Evolutionary conservation across 2,888 invertebrate species (phyloP).

Genomic region (Nomada flava): DNA sequence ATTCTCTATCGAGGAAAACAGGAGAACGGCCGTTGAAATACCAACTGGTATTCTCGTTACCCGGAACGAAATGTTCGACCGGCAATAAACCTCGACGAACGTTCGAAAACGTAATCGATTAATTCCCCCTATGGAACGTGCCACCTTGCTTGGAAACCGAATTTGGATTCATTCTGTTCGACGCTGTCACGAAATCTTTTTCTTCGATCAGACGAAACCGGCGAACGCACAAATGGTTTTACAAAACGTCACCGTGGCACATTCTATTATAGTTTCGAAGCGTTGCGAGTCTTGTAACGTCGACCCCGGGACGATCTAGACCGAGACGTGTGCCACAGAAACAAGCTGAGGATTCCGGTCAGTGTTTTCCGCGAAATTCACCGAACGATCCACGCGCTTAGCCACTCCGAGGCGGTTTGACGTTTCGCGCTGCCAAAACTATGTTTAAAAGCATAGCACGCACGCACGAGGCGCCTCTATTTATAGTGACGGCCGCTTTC

Average conservation of each 20-base stretch:
- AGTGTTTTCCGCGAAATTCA: slow-evolving; percentile 51
- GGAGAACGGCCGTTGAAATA: not conserved
- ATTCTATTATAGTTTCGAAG: not conserved
- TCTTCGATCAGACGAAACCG: no score
- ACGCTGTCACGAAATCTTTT: not conserved
- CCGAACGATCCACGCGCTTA: slow-evolving; percentile 77
- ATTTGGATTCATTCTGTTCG: not conserved
- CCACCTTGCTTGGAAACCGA: not conserved
- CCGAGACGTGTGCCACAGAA: no score
- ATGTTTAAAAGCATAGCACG: slow-evolving; percentile 82
- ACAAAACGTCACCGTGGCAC: not conserved
- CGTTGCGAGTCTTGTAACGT: no score
- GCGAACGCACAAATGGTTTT: not conserved
- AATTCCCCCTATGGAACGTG: not conserved
- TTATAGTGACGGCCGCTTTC: slow-evolving; percentile 78
- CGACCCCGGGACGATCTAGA: not conserved
- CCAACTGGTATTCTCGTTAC: slow-evolving; percentile 1
- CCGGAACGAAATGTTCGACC: not conserved
- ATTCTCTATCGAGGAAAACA: no score
- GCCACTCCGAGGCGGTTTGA: slow-evolving; percentile 82
- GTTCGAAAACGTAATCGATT: not conserved
- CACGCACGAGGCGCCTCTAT: slow-evolving; percentile 79
- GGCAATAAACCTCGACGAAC: not conserved
- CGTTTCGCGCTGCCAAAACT: slow-evolving; percentile 83
- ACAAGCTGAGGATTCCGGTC: not conserved